Conservation (phyloP, 2,113 vertebrate genomes). For the Tragelaphus scriptus region DNA sequence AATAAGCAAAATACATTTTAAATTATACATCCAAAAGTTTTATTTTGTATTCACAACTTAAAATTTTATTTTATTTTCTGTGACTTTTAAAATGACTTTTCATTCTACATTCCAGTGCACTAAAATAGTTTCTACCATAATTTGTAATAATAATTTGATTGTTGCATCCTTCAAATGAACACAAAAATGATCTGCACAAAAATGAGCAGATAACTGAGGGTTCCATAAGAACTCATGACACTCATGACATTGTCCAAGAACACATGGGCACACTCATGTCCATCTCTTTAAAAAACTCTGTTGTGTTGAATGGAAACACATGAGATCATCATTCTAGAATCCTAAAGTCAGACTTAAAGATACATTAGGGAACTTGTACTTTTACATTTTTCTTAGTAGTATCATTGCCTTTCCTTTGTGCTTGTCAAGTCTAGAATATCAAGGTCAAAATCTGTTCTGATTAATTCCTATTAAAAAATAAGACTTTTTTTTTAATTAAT, state of each 20-base stretch:
- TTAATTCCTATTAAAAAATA: not conserved
- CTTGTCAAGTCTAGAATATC: not conserved
- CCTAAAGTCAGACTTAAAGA: not conserved
- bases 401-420: not conserved
- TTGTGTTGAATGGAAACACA: not conserved
- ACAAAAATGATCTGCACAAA: not conserved
- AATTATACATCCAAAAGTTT: not conserved
- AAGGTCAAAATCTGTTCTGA: not conserved
- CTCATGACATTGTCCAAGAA: not conserved
- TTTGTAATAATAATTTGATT: not conserved
- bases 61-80: not conserved
- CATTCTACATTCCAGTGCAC: not conserved
- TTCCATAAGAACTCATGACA: rapidly evolving
- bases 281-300: not conserved
- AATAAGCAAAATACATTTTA: not conserved
- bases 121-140: not conserved
- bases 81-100: not conserved
- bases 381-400: not conserved
- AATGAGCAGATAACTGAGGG: not conserved
- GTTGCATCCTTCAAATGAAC: not conserved
- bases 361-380: not conserved
- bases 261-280: not conserved
- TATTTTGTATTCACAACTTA: not conserved
- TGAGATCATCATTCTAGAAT: not conserved
- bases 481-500: not conserved